A percentile compares a stretch with the other conserved stretches of the same genome.
phyloP scores from a whole-genome alignment of 30 jellyfish, hydroid and myxozoan species.

The Cassiopea xamachana region DNA sequence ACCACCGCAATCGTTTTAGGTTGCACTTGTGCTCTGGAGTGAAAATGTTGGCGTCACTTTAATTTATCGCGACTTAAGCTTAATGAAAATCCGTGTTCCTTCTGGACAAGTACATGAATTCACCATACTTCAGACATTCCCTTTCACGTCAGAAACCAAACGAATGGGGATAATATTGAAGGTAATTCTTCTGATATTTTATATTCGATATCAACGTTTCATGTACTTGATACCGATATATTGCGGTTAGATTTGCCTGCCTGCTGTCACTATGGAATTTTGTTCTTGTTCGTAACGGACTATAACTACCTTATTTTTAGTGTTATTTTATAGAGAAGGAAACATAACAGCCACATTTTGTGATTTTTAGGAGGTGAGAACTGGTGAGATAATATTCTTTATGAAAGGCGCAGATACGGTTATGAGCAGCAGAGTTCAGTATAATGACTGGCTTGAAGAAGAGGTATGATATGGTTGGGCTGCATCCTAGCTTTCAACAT shows the following conservation, averaged over 20 bases:
- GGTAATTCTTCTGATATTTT: conserved; percentile 22
- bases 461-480: conserved; percentile 59
- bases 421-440: conserved; percentile 86
- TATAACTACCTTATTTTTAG: not conserved
- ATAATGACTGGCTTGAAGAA: conserved; percentile 98
- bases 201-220: no score
- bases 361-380: conserved; percentile 71
- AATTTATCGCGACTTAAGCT: conserved; percentile 74
- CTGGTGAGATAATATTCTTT: conserved; percentile 88
- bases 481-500: no score
- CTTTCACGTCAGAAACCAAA: conserved; percentile 97
- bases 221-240: no score
- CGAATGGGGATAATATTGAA: conserved; percentile 94
- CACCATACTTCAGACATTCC: conserved; percentile 80
- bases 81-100: conserved; percentile 77
- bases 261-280: no score
- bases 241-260: no score
- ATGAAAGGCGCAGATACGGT: conserved; percentile 99
- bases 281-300: no score
- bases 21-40: conserved; percentile 94
- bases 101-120: conserved; percentile 59
- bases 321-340: not conserved
- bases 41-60: conserved; percentile 93
- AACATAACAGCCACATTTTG: not conserved
- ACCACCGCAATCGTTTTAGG: conserved; percentile 37